phyloP scores from a whole-genome alignment of 2,888 invertebrate species.

The Ophion costatus region DNA sequence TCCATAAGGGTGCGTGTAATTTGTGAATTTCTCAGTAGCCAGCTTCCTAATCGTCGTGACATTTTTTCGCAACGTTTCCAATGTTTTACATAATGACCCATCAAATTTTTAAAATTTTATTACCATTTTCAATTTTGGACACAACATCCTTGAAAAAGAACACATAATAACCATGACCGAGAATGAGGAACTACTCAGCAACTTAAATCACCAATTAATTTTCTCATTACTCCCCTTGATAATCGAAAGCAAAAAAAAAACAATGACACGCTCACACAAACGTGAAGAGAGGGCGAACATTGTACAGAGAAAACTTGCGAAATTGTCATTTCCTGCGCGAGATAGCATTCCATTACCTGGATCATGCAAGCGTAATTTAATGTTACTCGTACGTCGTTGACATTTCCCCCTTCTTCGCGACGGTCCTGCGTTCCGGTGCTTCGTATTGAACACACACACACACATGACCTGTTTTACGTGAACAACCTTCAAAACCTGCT shows the following conservation, averaged over 20 bases:
- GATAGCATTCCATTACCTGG: slow-evolving; percentile 19
- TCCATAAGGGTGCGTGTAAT: too few species aligned
- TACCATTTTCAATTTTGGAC: too few species aligned
- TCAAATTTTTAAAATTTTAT: too few species aligned
- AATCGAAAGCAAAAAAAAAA: neutral
- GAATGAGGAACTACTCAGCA: neutral
- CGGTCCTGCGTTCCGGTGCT: neutral
- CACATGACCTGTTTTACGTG: neutral
- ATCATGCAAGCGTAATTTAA: slow-evolving; percentile 15
- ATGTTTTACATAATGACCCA: too few species aligned
- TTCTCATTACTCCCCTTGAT: neutral
- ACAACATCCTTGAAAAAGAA: too few species aligned
- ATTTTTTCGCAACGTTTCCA: too few species aligned
- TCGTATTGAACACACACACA: neutral
- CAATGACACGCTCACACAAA: neutral
- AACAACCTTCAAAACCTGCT: neutral
- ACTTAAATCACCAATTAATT: neutral
- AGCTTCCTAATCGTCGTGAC: too few species aligned
- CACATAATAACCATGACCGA: neutral
- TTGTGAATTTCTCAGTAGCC: too few species aligned
- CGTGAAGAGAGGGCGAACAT: neutral
- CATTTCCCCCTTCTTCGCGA: neutral
- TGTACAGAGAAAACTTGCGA: slow-evolving; percentile 12
- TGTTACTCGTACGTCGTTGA: neutral
- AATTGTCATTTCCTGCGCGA: slow-evolving; percentile 23